These are phyloP conservation scores for Pseudorectes ferrugineus DNA, from an alignment of 2,113 vertebrate genomes.

Conservation along the genomic window DNA sequence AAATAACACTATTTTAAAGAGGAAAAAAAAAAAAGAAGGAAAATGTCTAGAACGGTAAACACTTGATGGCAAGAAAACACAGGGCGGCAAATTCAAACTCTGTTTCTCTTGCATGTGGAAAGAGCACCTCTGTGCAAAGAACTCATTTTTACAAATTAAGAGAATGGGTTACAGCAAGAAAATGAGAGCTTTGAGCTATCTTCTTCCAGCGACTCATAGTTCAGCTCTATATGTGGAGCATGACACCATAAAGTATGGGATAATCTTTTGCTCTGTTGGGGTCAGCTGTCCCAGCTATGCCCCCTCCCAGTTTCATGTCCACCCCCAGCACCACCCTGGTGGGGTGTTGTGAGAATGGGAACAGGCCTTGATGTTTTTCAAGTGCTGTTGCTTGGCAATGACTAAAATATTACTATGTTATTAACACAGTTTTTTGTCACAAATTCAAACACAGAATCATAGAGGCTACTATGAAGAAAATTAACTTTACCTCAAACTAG, in stretches of 20 bases:
- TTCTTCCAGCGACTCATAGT: rapidly evolving
- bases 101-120: background rate
- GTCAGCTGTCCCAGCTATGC: background rate
- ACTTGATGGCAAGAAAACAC: rapidly evolving
- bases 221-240: background rate
- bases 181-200: background rate
- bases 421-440: background rate
- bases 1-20: background rate
- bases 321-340: background rate
- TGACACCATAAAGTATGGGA: too few species aligned
- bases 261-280: background rate
- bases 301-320: background rate
- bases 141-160: background rate
- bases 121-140: background rate
- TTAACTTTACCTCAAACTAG: background rate
- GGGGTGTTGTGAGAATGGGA: rapidly evolving
- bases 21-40: background rate
- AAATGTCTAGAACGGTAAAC: background rate
- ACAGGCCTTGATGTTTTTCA: background rate
- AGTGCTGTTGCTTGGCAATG: background rate
- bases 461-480: background rate
- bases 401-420: background rate
- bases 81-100: background rate
- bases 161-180: background rate
- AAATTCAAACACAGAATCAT: background rate